Percentiles rank a stretch among this genome's conserved stretches.
These are phyloP conservation scores for Stegophylla sp. DNA, from an alignment of 2,888 invertebrate species.

Conservation along the genomic window DNA sequence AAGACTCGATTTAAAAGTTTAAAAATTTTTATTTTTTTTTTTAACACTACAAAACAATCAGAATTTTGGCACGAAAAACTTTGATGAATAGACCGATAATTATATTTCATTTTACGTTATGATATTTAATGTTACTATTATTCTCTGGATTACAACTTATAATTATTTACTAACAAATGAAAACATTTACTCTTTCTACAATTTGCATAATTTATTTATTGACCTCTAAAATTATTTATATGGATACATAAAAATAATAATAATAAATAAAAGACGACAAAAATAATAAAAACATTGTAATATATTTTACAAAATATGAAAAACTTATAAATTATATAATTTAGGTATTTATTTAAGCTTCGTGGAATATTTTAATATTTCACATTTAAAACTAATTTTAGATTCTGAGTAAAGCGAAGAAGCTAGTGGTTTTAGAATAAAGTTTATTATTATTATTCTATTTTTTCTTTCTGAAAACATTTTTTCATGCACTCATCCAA, in stretches of 20 bases:
- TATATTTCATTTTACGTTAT: neutral
- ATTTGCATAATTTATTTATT: neutral
- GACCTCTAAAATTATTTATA: neutral
- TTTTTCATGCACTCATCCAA: no score
- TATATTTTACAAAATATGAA: neutral
- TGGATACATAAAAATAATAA: neutral
- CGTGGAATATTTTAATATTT: no score
- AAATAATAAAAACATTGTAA: neutral
- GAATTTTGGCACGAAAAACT: neutral
- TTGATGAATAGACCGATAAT: neutral
- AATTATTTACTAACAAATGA: neutral
- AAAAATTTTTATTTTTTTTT: neutral
- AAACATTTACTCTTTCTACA: neutral
- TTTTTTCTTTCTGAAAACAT: no score
- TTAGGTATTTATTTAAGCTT: no score
- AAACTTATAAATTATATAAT: neutral
- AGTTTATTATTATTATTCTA: no score
- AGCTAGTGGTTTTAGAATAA: no score
- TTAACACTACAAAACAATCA: neutral
- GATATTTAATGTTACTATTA: neutral
- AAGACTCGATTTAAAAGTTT: slow-evolving; percentile 13
- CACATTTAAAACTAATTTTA: no score
- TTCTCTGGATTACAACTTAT: neutral
- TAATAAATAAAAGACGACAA: neutral
- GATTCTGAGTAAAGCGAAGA: no score